These are phyloP conservation scores for Catalaphyllia jardinei DNA, from an alignment of 64 coral and sea anemone species.

Conservation along the genomic window DNA sequence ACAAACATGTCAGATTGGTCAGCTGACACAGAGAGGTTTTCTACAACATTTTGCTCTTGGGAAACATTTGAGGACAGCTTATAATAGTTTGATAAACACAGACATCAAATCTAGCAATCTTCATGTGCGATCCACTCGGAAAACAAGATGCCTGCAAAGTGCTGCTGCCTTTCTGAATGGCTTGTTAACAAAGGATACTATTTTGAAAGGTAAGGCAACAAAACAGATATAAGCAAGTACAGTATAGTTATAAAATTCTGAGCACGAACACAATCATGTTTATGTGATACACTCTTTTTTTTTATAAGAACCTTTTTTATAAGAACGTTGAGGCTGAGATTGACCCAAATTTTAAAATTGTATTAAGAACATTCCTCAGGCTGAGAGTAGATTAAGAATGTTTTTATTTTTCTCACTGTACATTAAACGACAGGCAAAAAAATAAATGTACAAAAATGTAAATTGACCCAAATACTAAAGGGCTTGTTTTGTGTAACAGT, in stretches of 20 bases:
- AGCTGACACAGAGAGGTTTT: conserved; percentile 40
- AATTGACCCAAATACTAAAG: too few species aligned
- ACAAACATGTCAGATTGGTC: conserved; percentile 42
- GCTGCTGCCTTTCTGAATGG: conserved; percentile 78
- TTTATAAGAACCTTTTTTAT: too few species aligned
- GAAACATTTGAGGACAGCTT: conserved; percentile 49
- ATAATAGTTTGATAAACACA: conserved; percentile 18
- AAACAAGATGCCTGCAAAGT: conserved; percentile 68
- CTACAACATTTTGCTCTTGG: conserved; percentile 67
- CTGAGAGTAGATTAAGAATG: too few species aligned
- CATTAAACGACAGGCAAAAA: too few species aligned
- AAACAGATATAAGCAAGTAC: not conserved
- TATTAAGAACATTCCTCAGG: too few species aligned
- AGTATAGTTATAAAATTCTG: not conserved
- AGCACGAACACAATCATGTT: not conserved
- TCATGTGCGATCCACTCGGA: conserved; percentile 48
- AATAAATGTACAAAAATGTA: too few species aligned
- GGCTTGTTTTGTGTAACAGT: too few species aligned
- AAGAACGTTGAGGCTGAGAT: too few species aligned
- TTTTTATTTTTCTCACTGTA: too few species aligned
- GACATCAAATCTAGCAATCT: conserved; percentile 45
- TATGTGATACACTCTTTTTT: too few species aligned
- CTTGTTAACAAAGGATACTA: conserved; percentile 54
- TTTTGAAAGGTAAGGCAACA: conserved; percentile 33
- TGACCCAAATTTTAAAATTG: too few species aligned